Conservation (phyloP, 2,797 vertebrate species). For the Phalanger gymnotis region DNA sequence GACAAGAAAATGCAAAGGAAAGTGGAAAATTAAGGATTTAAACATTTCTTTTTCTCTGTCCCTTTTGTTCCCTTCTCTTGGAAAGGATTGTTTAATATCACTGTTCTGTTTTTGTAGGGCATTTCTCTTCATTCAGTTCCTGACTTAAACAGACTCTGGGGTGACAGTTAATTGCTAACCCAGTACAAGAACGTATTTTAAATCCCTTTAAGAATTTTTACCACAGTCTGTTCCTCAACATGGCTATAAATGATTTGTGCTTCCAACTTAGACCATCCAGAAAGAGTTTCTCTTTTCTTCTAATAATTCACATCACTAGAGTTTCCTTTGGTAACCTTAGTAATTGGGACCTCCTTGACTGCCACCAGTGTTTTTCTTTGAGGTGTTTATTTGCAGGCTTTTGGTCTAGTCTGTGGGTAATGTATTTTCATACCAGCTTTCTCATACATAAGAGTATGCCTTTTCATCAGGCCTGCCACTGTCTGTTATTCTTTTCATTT, state of each 20-base stretch:
- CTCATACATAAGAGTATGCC: conserved; percentile 42
- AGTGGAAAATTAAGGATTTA: conserved; percentile 61
- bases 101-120: conserved; percentile 75
- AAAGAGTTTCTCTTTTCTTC: conserved; percentile 72
- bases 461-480: conserved; percentile 54
- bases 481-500: conserved; percentile 55
- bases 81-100: conserved; percentile 79
- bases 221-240: conserved; percentile 68
- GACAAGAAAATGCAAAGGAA: conserved; percentile 24
- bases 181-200: conserved; percentile 78
- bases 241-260: conserved; percentile 62
- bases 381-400: conserved; percentile 44
- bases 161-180: conserved; percentile 73
- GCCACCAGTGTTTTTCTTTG: conserved; percentile 70
- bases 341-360: conserved; percentile 66
- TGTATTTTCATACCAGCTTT: conserved; percentile 66
- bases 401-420: conserved; percentile 53
- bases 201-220: conserved; percentile 77
- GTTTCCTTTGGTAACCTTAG: conserved; percentile 74
- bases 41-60: conserved; percentile 57
- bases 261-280: conserved; percentile 70
- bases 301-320: conserved; percentile 75
- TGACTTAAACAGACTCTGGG: not conserved
- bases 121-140: conserved; percentile 52
- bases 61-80: conserved; percentile 70